phyloP scores from a whole-genome alignment of 2,797 vertebrate species.

The Sparidentex hasta region DNA sequence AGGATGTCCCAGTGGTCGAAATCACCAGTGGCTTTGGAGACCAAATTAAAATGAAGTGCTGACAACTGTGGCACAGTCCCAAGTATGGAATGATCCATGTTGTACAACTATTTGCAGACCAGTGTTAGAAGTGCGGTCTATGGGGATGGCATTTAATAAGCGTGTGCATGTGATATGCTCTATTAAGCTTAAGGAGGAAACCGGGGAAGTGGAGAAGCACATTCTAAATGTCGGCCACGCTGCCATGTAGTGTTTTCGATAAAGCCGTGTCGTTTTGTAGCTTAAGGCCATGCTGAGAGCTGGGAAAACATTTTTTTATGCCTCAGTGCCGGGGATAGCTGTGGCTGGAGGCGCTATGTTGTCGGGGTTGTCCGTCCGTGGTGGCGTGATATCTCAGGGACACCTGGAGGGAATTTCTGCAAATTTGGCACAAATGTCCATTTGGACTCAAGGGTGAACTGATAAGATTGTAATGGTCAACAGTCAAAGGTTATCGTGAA shows the following conservation, averaged over 20 bases:
- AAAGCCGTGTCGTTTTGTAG: not conserved
- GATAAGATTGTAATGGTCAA: too few relatives aligned
- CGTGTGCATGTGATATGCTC: conserved; percentile 35
- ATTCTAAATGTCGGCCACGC: not conserved
- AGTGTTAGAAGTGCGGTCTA: conserved; percentile 43
- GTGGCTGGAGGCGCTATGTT: too few relatives aligned
- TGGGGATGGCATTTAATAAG: conserved; percentile 52
- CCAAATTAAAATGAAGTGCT: conserved; percentile 83
- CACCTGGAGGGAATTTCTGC: too few relatives aligned
- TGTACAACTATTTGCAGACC: conserved; percentile 68
- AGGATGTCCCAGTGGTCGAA: conserved; percentile 78
- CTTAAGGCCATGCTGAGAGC: not conserved
- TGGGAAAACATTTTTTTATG: not conserved
- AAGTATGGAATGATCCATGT: conserved; percentile 70
- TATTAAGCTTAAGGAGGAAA: conserved; percentile 12
- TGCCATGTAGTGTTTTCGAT: not conserved
- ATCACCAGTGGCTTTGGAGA: conserved; percentile 71
- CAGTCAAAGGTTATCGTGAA: too few relatives aligned
- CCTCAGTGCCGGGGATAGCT: too few relatives aligned
- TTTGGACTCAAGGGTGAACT: too few relatives aligned
- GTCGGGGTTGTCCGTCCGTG: too few relatives aligned
- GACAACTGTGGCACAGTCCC: conserved; percentile 78
- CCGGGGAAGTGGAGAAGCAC: not conserved
- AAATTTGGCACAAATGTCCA: too few relatives aligned
- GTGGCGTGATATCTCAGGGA: too few relatives aligned